These are phyloP conservation scores for Phrynocephalus forsythii DNA, from an alignment of 2,797 vertebrate genomes.

Conservation along the genomic window DNA sequence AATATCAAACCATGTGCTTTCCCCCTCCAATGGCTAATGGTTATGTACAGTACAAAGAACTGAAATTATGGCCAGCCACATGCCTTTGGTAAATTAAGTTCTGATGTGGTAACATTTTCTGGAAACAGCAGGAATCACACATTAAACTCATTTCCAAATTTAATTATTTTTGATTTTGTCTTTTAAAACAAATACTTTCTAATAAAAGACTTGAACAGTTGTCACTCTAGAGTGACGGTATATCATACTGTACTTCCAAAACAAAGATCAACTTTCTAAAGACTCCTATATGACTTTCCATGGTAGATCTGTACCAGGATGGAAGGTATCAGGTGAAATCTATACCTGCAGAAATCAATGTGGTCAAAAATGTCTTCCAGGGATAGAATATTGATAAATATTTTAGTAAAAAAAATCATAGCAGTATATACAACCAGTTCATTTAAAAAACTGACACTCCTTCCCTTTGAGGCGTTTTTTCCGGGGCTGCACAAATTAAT, in stretches of 20 bases:
- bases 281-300: constrained; percentile 33
- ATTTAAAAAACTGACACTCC: constrained; percentile 79
- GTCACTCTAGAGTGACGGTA: constrained; percentile 46
- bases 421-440: constrained; percentile 33
- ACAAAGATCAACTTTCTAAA: constrained; percentile 48
- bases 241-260: constrained; percentile 43
- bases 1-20: constrained; percentile 55
- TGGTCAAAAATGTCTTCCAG: constrained; percentile 53
- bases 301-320: constrained; percentile 28
- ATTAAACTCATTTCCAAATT: constrained; percentile 62
- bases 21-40: constrained; percentile 49
- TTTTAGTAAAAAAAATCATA: constrained; percentile 49
- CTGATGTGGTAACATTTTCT: constrained; percentile 67
- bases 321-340: constrained; percentile 60
- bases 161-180: constrained; percentile 21
- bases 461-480: constrained; percentile 84
- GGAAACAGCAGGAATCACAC: constrained; percentile 65
- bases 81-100: constrained; percentile 70
- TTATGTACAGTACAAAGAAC: constrained; percentile 65
- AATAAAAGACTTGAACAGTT: constrained; percentile 60
- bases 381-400: constrained; percentile 66
- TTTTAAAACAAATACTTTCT: constrained; percentile 55
- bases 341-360: constrained; percentile 62
- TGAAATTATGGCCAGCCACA: constrained; percentile 62
- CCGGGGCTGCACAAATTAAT: constrained; percentile 81